Conservation (phyloP, 2,797 vertebrate genomes). For the Bradypodion pumilum region DNA sequence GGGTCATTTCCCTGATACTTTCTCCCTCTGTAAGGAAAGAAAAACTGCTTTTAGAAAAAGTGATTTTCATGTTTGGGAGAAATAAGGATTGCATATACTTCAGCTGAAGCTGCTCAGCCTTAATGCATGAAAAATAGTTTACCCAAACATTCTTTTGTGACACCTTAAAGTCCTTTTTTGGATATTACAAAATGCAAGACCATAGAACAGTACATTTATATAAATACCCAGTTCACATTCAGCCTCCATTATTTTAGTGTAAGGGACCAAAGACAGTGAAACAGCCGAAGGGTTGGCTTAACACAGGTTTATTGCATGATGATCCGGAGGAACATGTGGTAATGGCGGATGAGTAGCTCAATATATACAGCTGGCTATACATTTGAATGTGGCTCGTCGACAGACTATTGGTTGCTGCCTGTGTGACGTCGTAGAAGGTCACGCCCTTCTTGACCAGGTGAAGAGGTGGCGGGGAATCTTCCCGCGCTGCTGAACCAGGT, state of each 20-base stretch:
- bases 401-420: too few relatives aligned
- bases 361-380: too few relatives aligned
- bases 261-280: too few relatives aligned
- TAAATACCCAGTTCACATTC: not conserved
- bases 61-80: not conserved
- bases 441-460: too few relatives aligned
- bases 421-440: too few relatives aligned
- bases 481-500: too few relatives aligned
- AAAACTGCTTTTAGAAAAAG: slow-evolving; percentile 17
- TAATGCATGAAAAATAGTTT: not conserved
- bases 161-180: not conserved
- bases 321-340: too few relatives aligned
- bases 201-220: not conserved
- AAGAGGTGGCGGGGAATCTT: too few relatives aligned
- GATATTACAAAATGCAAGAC: not conserved
- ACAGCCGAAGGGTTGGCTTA: too few relatives aligned
- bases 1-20: slow-evolving; percentile 10
- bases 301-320: too few relatives aligned
- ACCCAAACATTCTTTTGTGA: slow-evolving; percentile 1
- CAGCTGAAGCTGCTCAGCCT: not conserved
- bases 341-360: too few relatives aligned
- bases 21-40: slow-evolving; percentile 14
- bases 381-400: too few relatives aligned
- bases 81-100: not conserved
- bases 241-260: not conserved